Evolutionary conservation across 2,888 invertebrate species (phyloP), one percentile per base, ranked within the genome.

Genomic region (Hydropsyche betteni): DNA sequence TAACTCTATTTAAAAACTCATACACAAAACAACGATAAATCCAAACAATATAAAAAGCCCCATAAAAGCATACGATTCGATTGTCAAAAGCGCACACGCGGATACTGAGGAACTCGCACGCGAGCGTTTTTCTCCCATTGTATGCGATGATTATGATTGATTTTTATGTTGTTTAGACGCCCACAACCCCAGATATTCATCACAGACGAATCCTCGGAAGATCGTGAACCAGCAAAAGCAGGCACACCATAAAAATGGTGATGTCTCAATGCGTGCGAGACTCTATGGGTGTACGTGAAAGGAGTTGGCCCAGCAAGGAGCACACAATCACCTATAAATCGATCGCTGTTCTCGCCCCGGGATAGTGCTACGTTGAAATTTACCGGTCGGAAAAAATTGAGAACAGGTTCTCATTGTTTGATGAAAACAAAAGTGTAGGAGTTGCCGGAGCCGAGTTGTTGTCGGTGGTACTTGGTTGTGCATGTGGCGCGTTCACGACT

Each of bases 361-460:
- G 64, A 64, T 64, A 64, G 64, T 64, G 34, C 64, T n/a, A 36
- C 64, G 64, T 64, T 64, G 64, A 64, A 64, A 64, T 64, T 64
- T 64, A 64, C 64, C 34, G 64, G 24, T 64, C 64, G 24, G 34
- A n/a, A 64, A 64, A 64, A 61, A 64, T 33, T 4, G 64, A 64
- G 64, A 64, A 72, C 52, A 71, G 51, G 75, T 71, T 69, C 68
- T 44, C 72, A 75, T 75, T 76, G 75, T 76, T 73, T 73, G 73
- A 71, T 68, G 75, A 72, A 75, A 72, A 68, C 71, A 71, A 51
- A 76, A 73, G 75, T 76, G 75, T 76, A 73, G 75, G 75, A 76
- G 75, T 69, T 51, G 38, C n/a, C 44, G 44, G 10, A 10, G 38
- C n/a, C 44, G 44, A 44, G 44, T 10, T 44, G 44, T 44, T 44